Conservation (phyloP, 1,140 invertebrate species). For the Armadillidium nasatum region DNA sequence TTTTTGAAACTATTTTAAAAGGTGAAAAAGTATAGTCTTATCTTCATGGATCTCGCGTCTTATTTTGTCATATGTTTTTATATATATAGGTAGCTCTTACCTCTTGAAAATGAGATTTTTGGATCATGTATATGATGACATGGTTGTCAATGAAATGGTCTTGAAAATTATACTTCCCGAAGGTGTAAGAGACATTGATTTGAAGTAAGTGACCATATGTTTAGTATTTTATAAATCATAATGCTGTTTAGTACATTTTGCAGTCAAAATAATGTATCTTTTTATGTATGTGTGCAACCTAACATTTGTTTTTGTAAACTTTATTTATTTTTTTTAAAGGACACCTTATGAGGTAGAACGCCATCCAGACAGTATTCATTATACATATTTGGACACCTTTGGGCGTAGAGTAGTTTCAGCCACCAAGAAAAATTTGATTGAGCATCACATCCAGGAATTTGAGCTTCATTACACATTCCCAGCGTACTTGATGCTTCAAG, state of each 20-base stretch:
- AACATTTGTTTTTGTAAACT: background rate
- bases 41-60: background rate
- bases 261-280: background rate
- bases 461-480: constrained; percentile 51
- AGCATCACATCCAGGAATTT: constrained; percentile 92
- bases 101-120: constrained; percentile 81
- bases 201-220: constrained; percentile 53
- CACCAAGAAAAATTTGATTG: constrained; percentile 82
- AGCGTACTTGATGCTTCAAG: constrained; percentile 68
- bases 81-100: background rate
- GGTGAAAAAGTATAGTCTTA: too few species aligned
- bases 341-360: constrained; percentile 77
- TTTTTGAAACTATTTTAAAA: too few species aligned
- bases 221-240: background rate
- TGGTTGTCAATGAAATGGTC: constrained; percentile 85
- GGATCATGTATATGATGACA: constrained; percentile 95
- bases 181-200: constrained; percentile 72
- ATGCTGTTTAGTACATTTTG: background rate
- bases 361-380: constrained; percentile 69
- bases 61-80: constrained; percentile 14
- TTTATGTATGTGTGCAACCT: background rate
- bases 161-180: constrained; percentile 93
- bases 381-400: constrained; percentile 91
- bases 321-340: constrained; percentile 22
- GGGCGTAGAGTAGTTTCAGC: constrained; percentile 85